Conservation (phyloP, 1,140 invertebrate genomes). For the Drosophila melanica region DNA sequence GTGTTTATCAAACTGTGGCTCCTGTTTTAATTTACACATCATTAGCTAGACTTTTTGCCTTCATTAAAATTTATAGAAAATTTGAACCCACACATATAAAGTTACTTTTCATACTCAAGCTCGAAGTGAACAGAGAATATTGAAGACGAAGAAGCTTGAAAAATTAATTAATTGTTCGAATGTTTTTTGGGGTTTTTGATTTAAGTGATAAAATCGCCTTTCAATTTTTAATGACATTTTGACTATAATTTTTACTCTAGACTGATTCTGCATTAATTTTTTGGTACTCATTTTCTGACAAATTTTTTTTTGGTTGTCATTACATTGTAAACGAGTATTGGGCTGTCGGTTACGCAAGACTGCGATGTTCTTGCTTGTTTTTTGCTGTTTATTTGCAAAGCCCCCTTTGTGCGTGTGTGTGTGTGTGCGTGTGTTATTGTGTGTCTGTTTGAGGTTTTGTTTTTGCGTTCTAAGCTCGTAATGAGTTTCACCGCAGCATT, state of each 20-base stretch:
- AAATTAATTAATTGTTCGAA: too few species aligned
- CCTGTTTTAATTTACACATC: slow-evolving; percentile 70
- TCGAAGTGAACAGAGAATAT: too few species aligned
- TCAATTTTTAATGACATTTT: too few species aligned
- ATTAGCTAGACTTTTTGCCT: slow-evolving; percentile 63
- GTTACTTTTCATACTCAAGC: background rate
- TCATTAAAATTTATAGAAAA: slow-evolving; percentile 78
- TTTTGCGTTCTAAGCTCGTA: slow-evolving; percentile 81
- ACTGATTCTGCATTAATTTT: background rate
- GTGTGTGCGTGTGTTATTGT: slow-evolving; percentile 16
- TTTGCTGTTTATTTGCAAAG: slow-evolving; percentile 1
- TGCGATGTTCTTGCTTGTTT: too few species aligned
- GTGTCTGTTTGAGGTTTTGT: slow-evolving; percentile 55
- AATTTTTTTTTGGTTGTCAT: too few species aligned
- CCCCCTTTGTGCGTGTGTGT: background rate
- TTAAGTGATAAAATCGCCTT: too few species aligned
- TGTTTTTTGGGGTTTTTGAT: too few species aligned
- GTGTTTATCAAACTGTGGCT: slow-evolving; percentile 46
- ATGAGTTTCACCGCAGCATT: slow-evolving; percentile 79
- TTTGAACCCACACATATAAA: slow-evolving; percentile 30
- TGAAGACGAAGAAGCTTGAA: too few species aligned
- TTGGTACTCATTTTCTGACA: background rate
- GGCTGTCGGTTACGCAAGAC: too few species aligned
- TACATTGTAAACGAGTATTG: too few species aligned
- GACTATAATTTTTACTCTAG: too few species aligned